A percentile compares a stretch with the other conserved stretches of the same genome.
Conservation (phyloP, 2,113 vertebrate genomes). For the Thryonomys swinderianus region DNA sequence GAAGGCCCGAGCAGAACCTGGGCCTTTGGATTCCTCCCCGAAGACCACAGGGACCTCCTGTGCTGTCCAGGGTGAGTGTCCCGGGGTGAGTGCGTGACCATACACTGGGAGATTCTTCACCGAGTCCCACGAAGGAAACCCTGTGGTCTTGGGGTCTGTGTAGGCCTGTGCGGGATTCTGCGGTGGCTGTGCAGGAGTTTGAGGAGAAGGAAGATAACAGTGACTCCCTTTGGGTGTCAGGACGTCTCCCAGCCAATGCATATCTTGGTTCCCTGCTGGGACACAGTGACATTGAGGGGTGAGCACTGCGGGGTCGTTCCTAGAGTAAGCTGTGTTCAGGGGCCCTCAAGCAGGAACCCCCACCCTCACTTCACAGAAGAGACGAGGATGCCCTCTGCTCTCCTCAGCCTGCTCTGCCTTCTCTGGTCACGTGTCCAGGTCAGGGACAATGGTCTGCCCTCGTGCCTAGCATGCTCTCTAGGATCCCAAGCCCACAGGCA, state of each 20-base stretch:
- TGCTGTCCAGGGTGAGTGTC: accelerated
- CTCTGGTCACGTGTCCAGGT: neutral
- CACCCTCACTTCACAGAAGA: neutral
- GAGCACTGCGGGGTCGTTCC: neutral
- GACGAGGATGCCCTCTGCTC: neutral
- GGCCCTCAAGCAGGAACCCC: neutral
- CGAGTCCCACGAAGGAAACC: neutral
- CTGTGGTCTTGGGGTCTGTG: neutral
- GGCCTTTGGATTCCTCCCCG: neutral
- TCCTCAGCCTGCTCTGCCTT: neutral
- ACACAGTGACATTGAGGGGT: neutral
- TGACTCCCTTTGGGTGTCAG: neutral
- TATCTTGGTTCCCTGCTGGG: neutral
- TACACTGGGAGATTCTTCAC: neutral
- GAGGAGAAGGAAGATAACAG: neutral
- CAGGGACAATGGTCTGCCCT: neutral
- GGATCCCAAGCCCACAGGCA: neutral
- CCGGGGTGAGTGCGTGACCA: accelerated
- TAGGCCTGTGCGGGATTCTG: neutral
- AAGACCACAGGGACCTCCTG: neutral
- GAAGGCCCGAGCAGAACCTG: neutral
- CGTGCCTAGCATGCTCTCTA: neutral
- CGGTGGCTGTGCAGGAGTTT: neutral
- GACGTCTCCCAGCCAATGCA: neutral
- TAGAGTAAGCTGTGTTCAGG: neutral